Percentiles rank a stretch among this genome's conserved stretches.
Conservation (phyloP, 2,113 vertebrate genomes). For the Malaclemys terrapin region DNA sequence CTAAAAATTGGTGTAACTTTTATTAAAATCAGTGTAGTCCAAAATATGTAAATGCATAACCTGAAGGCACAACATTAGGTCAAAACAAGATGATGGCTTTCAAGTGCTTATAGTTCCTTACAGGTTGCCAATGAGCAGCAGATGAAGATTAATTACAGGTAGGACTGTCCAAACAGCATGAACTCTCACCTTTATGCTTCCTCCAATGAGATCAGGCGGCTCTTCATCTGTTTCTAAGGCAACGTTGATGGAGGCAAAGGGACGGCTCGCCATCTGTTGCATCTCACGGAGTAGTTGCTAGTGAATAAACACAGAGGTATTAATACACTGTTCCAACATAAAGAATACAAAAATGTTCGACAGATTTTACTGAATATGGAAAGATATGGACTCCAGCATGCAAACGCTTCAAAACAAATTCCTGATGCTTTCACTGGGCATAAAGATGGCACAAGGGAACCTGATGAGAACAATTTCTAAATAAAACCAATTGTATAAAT, state of each 20-base stretch:
- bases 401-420: background rate
- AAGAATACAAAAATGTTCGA: background rate
- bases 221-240: slow-evolving; percentile 99
- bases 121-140: background rate
- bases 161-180: background rate
- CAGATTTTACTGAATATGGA: background rate
- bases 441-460: background rate
- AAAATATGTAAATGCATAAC: background rate
- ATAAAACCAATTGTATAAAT: background rate
- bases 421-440: fast-evolving
- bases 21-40: slow-evolving; percentile 20
- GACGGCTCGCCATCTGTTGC: slow-evolving; percentile 99
- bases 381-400: fast-evolving
- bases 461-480: background rate
- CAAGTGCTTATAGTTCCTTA: background rate
- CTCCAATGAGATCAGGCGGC: slow-evolving; percentile 98
- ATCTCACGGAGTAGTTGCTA: slow-evolving; percentile 99
- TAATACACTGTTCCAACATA: background rate
- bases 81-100: background rate
- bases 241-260: slow-evolving; percentile 98
- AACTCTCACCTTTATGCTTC: slow-evolving; percentile 94
- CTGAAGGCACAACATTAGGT: slow-evolving; percentile 35
- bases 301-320: slow-evolving; percentile 62
- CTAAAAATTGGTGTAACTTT: background rate
- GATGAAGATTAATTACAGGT: background rate